Conservation (phyloP, 2,113 vertebrate species). For the Sialia sialis region DNA sequence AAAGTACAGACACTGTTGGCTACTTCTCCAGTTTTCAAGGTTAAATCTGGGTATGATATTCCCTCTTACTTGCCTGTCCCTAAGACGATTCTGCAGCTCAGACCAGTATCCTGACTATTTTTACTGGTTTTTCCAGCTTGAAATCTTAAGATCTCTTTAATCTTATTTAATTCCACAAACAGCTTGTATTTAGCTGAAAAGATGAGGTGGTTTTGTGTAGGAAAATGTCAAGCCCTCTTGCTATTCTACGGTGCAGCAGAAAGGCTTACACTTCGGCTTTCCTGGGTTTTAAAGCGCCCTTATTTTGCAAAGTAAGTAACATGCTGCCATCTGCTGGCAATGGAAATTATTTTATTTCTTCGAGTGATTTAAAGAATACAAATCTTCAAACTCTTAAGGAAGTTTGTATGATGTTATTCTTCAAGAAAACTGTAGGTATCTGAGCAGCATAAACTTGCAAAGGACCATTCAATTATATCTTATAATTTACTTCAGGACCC, state of each 20-base stretch:
- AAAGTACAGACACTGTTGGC: background rate
- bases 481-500: background rate
- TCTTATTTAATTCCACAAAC: slow-evolving; percentile 23
- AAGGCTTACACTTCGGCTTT: background rate
- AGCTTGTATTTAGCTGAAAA: slow-evolving; percentile 44
- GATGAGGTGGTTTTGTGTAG: background rate
- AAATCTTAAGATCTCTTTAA: slow-evolving; percentile 24
- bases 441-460: background rate
- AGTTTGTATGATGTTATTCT: background rate
- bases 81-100: slow-evolving; percentile 38
- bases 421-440: background rate
- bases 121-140: slow-evolving; percentile 37
- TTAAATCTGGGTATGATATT: background rate
- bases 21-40: background rate
- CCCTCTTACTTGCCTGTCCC: background rate
- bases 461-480: background rate
- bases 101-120: slow-evolving; percentile 1
- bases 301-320: background rate
- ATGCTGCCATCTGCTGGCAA: slow-evolving; percentile 57
- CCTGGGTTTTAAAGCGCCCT: background rate
- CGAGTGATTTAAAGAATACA: background rate
- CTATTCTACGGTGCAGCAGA: background rate
- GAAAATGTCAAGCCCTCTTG: background rate
- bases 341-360: background rate
- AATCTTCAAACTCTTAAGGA: background rate